phyloP scores from a whole-genome alignment of 2,888 invertebrate species.

The Stratiomys singularior region DNA sequence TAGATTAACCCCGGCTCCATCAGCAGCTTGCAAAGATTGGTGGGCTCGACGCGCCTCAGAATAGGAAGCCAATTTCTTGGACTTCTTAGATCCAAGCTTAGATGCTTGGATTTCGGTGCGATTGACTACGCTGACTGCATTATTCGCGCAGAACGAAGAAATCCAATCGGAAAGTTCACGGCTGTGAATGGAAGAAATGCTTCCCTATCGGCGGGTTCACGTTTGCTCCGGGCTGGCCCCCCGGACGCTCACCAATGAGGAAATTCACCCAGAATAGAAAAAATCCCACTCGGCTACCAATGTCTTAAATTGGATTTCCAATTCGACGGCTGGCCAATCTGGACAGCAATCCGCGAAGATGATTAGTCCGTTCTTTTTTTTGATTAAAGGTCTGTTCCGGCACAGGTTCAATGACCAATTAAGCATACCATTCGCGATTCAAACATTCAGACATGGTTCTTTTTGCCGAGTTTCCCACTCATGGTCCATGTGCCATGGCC shows the following conservation, averaged over 20 bases:
- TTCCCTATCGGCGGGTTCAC: not conserved
- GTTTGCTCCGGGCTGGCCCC: not conserved
- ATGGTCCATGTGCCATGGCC: not conserved
- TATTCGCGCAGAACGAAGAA: slow-evolving; percentile 33
- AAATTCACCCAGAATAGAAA: slow-evolving; percentile 29
- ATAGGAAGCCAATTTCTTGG: slow-evolving; percentile 42
- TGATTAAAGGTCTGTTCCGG: slow-evolving; percentile 44
- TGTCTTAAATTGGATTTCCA: slow-evolving; percentile 42
- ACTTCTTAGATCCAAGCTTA: slow-evolving; percentile 18
- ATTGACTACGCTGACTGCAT: slow-evolving; percentile 18
- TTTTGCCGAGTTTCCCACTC: slow-evolving; percentile 5
- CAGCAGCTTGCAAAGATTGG: too few species aligned
- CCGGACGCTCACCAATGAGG: not conserved
- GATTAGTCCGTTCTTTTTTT: slow-evolving; percentile 47
- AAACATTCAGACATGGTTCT: slow-evolving; percentile 25
- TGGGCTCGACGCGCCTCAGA: slow-evolving; percentile 6
- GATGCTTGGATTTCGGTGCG: slow-evolving; percentile 5
- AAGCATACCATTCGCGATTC: slow-evolving; percentile 50
- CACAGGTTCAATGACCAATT: slow-evolving; percentile 51
- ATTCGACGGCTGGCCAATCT: slow-evolving; percentile 28
- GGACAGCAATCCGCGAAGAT: slow-evolving; percentile 35
- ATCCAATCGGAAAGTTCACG: slow-evolving; percentile 40
- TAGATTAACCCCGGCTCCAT: slow-evolving; percentile 28
- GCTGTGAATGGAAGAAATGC: slow-evolving; percentile 16
- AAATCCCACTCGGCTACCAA: slow-evolving; percentile 27